Evolutionary conservation across 2,888 invertebrate genomes (phyloP), one percentile per base, ranked within the genome.

Genomic region (Ditula angustiorana): DNA sequence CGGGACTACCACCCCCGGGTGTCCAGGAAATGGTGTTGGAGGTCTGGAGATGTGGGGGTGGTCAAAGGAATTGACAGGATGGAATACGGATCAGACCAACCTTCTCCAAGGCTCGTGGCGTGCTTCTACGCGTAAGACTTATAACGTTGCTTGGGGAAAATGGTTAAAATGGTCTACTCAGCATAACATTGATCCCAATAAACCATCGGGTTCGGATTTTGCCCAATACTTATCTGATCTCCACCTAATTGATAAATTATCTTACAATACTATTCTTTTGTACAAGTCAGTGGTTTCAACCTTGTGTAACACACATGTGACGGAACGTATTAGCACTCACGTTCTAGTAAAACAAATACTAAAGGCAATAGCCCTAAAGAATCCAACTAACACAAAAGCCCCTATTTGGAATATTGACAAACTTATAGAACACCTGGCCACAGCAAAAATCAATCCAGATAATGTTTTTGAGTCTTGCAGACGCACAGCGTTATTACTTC

Each of bases 11-110:
- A 37, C 72, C 70, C 0, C 71, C 69, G 8, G 63, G 64, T 16
- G 62, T 67, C 7, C 56, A 70, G 8, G 49, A 70, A 11, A 62
- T 76, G 66, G 41, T 19, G 3, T 26, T 73, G 26, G 68, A 69
- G 28, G 61, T 69, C 10, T 72, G 72, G 74, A 71, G 62, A 53
- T 66, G 59, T 70, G 68, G 68, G 68, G 70, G 61, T 73, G 71
- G 71, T 16, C 61, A 1, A 28, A 61, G 21, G 19, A 16, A 1
- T 13, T 69, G 56, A 67, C 23, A 33, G 21, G 47, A 7, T 69
- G 28, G 30, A 57, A 56, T 5, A 8, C 28, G n/a, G 30, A 44
- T 0, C 44, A 57, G 16, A 21, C 21, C 11, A 28, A 24, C 1
- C 28, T 56, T 19, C 13, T 56, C 5, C 19, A 44, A 21, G 5